Conservation (phyloP, 37 sponge, comb jelly and placozoan genomes). For the Halichondria panicea region DNA sequence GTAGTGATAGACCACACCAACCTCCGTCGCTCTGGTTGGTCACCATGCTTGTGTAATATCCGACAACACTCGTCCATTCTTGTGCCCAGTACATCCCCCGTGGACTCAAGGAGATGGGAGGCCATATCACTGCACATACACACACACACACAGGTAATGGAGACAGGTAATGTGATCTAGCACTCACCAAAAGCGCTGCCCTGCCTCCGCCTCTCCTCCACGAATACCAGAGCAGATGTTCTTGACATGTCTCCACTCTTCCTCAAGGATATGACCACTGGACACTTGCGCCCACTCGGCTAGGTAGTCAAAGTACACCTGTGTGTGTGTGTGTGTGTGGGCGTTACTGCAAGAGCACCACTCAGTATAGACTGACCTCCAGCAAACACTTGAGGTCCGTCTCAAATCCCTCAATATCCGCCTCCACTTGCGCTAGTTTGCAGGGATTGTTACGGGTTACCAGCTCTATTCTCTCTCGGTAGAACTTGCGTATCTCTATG, state of each 20-base stretch:
- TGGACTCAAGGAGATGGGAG: constrained; percentile 48
- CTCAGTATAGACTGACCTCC: constrained; percentile 20
- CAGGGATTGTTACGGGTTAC: constrained; percentile 24
- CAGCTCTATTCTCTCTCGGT: constrained; percentile 43
- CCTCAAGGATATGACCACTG: constrained; percentile 54
- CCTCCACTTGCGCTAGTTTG: constrained; percentile 30
- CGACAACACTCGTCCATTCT: constrained; percentile 55
- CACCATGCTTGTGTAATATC: constrained; percentile 17
- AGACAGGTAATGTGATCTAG: background rate
- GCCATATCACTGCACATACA: constrained; percentile 58
- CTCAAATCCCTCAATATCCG: constrained; percentile 54
- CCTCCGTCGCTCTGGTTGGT: too few species aligned
- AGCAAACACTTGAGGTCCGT: constrained; percentile 51
- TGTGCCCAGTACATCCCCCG: constrained; percentile 36
- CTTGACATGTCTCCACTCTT: constrained; percentile 76
- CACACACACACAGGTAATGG: background rate
- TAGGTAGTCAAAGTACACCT: constrained; percentile 76
- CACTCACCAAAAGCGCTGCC: constrained; percentile 79
- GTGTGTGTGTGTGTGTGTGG: background rate
- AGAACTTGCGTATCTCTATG: constrained; percentile 43
- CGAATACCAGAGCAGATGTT: constrained; percentile 54
- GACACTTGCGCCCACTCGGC: constrained; percentile 48
- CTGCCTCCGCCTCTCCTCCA: constrained; percentile 76
- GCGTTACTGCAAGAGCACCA: background rate
- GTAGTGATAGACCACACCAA: background rate